Evolutionary conservation across 2,888 invertebrate genomes (phyloP).

Genomic region (Meteorus colon): DNA sequence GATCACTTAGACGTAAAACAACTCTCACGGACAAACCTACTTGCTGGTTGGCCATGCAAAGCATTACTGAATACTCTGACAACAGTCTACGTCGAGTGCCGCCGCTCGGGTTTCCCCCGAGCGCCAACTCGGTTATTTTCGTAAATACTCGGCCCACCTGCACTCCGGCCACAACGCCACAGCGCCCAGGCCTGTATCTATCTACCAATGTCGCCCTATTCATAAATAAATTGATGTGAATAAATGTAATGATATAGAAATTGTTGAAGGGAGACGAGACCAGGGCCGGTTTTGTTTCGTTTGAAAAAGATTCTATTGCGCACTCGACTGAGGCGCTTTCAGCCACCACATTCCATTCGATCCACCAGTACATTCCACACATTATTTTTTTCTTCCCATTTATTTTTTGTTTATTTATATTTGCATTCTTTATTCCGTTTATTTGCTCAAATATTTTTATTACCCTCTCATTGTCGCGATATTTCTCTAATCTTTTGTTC

Average conservation of each 20-base stretch:
- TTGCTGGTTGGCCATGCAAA: constrained; percentile 70
- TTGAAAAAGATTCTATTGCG: constrained; percentile 34
- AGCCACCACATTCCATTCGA: constrained; percentile 30
- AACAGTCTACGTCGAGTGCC: constrained; percentile 67
- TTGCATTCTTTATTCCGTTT: constrained; percentile 6
- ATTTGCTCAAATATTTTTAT: background rate
- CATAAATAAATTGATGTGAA: constrained; percentile 12
- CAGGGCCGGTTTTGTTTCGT: constrained; percentile 48
- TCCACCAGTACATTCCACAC: constrained; percentile 23
- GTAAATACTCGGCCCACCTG: constrained; percentile 75
- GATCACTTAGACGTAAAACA: constrained; percentile 62
- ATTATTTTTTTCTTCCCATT: constrained; percentile 15
- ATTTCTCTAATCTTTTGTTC: background rate
- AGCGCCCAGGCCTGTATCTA: constrained; percentile 48
- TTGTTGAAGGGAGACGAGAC: constrained; percentile 50
- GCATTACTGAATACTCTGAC: constrained; percentile 72
- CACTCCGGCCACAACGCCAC: constrained; percentile 72
- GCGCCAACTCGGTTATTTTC: constrained; percentile 67
- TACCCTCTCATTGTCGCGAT: background rate
- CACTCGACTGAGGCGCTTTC: constrained; percentile 31
- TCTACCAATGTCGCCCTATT: background rate
- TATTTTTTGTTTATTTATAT: background rate
- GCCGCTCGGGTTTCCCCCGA: constrained; percentile 68
- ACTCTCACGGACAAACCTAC: constrained; percentile 64
- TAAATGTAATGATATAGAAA: constrained; percentile 19